phyloP scores from a whole-genome alignment of 2,113 vertebrate species.

The Crotophaga sulcirostris region DNA sequence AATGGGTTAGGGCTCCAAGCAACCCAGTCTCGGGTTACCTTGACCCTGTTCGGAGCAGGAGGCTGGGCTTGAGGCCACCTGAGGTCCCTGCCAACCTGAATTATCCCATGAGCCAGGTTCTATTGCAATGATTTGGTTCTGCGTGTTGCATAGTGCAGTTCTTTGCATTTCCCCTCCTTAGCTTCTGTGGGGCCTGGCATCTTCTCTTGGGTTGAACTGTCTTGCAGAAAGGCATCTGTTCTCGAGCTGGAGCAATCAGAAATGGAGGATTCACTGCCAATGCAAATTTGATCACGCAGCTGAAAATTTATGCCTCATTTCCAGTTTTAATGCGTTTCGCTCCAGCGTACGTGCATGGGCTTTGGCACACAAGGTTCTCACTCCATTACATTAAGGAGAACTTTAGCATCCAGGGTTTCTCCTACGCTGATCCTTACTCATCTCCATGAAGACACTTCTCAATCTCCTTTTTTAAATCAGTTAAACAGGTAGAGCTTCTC shows the following conservation, averaged over 20 bases:
- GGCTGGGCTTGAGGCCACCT: neutral
- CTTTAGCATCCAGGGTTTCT: neutral
- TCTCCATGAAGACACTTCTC: neutral
- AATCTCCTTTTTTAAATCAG: accelerated
- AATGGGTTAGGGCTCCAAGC: neutral
- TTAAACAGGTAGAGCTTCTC: neutral
- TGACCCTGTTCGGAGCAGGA: neutral
- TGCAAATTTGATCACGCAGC: neutral
- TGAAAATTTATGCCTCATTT: neutral
- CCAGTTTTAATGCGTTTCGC: neutral
- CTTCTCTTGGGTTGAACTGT: neutral
- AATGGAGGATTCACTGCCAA: neutral
- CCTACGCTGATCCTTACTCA: neutral
- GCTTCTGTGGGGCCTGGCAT: neutral
- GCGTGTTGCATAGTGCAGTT: accelerated
- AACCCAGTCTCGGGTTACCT: neutral
- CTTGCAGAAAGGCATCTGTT: neutral
- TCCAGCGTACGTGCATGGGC: neutral
- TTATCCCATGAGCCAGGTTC: neutral
- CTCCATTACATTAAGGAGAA: neutral
- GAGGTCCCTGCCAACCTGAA: neutral
- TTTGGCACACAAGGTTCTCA: neutral
- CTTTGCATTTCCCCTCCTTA: neutral
- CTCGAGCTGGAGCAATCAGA: neutral
- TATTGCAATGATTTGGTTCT: accelerated